Conservation (phyloP, 2,113 vertebrate species). For the Oplegnathus fasciatus region DNA sequence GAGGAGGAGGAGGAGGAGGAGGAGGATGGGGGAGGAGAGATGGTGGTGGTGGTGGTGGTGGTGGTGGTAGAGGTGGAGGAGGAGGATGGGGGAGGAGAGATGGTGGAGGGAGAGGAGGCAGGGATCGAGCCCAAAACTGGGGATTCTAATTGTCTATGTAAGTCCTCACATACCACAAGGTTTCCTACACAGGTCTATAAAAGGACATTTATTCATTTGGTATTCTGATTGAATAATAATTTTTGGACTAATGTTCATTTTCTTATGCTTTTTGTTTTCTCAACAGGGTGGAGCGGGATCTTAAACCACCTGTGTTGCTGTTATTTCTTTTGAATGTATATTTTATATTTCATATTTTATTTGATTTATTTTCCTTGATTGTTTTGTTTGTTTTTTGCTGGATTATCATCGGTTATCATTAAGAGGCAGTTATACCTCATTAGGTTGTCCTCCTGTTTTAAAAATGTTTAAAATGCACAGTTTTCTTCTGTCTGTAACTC, state of each 20-base stretch:
- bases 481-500: background rate
- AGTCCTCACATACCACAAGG: background rate
- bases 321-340: constrained; percentile 11
- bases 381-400: background rate
- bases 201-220: background rate
- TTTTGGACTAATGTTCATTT: background rate
- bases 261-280: background rate
- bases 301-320: background rate
- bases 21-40: constrained; percentile 39
- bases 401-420: background rate
- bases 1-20: background rate
- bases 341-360: background rate
- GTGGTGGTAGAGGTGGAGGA: constrained; percentile 9
- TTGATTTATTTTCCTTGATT: background rate
- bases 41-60: constrained; percentile 8
- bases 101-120: constrained; percentile 44
- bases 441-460: constrained; percentile 1
- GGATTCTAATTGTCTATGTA: constrained; percentile 64
- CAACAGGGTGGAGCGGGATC: constrained; percentile 2
- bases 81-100: constrained; percentile 40
- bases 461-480: constrained; percentile 1
- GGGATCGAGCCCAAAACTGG: constrained; percentile 52
- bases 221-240: constrained; percentile 6
- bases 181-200: background rate
- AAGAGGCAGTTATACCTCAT: constrained; percentile 8